Evolutionary conservation across 2,113 vertebrate genomes (phyloP).

Genomic region (Gymnogyps californianus): DNA sequence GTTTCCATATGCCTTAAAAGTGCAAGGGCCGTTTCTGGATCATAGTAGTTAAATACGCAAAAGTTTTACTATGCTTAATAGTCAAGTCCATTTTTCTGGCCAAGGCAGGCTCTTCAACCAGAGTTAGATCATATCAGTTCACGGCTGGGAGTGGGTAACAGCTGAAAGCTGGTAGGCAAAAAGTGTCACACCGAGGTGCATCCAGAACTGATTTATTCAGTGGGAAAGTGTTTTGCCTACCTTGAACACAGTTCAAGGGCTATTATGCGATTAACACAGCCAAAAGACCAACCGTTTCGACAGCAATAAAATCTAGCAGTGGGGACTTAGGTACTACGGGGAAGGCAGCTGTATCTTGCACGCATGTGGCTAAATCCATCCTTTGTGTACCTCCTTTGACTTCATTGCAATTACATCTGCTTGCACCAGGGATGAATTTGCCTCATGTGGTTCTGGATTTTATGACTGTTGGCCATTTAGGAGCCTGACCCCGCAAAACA

Average conservation of each 20-base stretch:
- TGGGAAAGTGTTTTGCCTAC: constrained; percentile 33
- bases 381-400: background rate
- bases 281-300: background rate
- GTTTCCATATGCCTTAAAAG: constrained; percentile 64
- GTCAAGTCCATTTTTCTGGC: constrained; percentile 59
- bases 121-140: constrained; percentile 15
- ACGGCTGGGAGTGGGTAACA: background rate
- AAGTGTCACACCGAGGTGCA: constrained; percentile 44
- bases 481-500: background rate
- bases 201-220: constrained; percentile 40
- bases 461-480: background rate
- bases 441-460: constrained; percentile 2
- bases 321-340: background rate
- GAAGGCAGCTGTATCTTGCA: background rate
- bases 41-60: constrained; percentile 51
- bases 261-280: constrained; percentile 2
- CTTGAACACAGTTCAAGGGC: background rate
- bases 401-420: background rate
- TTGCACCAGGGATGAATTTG: constrained; percentile 20
- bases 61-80: constrained; percentile 32
- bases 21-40: constrained; percentile 65
- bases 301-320: background rate
- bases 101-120: constrained; percentile 41
- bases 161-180: constrained; percentile 35
- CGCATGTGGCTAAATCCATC: constrained; percentile 1